phyloP scores from a whole-genome alignment of 2,888 invertebrate genomes.

The Terebella lapidaria region DNA sequence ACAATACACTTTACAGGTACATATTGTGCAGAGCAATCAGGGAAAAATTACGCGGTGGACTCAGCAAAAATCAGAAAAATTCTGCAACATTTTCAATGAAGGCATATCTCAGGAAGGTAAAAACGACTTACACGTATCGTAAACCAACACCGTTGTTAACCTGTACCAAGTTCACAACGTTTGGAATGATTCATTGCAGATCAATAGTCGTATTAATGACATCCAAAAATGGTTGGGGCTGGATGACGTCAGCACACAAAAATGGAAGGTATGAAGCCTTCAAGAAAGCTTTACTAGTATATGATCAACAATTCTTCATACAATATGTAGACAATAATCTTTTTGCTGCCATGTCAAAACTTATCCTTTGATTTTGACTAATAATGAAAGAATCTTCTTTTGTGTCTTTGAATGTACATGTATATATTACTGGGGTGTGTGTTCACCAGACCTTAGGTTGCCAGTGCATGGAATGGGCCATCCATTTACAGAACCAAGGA shows the following conservation, averaged over 20 bases:
- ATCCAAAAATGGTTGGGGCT: slow-evolving; percentile 52
- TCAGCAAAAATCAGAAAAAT: not conserved
- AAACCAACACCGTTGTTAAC: no score
- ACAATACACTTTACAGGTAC: slow-evolving; percentile 33
- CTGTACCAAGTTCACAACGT: no score
- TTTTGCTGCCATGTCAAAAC: no score
- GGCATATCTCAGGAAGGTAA: no score
- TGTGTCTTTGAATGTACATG: not conserved
- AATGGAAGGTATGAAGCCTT: slow-evolving; percentile 47
- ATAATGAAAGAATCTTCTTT: no score
- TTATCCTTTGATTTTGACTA: no score
- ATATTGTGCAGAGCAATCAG: slow-evolving; percentile 49
- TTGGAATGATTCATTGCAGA: no score
- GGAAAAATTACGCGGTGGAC: slow-evolving; percentile 39
- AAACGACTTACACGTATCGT: no score
- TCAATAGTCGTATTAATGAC: slow-evolving; percentile 42
- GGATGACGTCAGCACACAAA: slow-evolving; percentile 28
- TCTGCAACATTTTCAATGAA: not conserved
- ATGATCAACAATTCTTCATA: no score
- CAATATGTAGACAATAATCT: no score
- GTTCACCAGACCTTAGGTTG: not conserved
- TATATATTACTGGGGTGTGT: not conserved
- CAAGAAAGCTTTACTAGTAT: no score
- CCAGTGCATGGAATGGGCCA: not conserved
- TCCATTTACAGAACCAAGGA: not conserved